Evolutionary conservation across 2,888 invertebrate genomes (phyloP), one percentile per base, ranked within the genome.

Genomic region (Ennomos fuscantarius): DNA sequence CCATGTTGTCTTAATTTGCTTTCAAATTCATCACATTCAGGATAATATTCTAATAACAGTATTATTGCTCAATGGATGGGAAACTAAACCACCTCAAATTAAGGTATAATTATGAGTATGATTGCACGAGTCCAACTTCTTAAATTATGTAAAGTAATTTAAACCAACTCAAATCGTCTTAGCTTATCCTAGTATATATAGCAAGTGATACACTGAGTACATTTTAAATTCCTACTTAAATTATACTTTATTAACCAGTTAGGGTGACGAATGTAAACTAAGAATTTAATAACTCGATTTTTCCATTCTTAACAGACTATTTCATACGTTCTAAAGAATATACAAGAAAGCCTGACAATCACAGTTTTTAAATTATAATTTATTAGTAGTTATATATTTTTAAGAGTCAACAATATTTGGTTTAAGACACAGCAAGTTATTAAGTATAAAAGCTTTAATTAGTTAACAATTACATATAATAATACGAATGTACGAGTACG

Each of bases 371-470:
- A 51, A 60, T 73, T 75, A 76, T 65, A 66, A 62, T 68, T 68
- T 66, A 57, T 50, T 55, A 58, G 43, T 24, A 24, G 2, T 24
- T 60, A 62, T 72, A 73, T 72, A 72, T 63, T 68, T 71, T 72
- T 70, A 66, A 69, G 63, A 70, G 62, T 77, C 74, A 78, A 81
- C 72, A 78, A 81, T 80, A 88, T 90, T 90, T 90, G 89, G 89
- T 87, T 87, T 84, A 86, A 81, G 83, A 81, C 89, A 88, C 87
- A 88, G 87, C 87, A 73, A 76, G 73, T 74, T 70, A 66, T 24
- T 3, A 24, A 24, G 72, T 66, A 48, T 76, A 77, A 73, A 82
- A 79, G 74, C 74, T 81, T 74, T 78, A 73, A 75, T 72, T 62
- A 63, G 61, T 66, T 63, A 73, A 73, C 71, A 71, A 67, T 68